A percentile compares a stretch with the other conserved stretches of the same genome.
Conservation (phyloP, 2,797 vertebrate species). For the Rhodeus uyekii region DNA sequence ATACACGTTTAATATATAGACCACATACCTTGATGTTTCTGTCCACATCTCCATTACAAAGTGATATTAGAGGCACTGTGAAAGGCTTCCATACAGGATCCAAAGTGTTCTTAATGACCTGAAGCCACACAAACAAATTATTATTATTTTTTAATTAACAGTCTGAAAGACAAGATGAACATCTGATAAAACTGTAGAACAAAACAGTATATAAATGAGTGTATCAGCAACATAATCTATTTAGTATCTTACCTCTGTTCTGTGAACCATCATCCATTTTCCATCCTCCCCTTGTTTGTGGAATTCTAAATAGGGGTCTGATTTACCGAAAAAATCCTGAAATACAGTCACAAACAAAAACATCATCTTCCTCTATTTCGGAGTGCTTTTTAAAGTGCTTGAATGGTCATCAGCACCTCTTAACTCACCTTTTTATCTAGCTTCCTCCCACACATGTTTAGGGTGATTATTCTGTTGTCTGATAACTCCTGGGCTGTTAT, state of each 20-base stretch:
- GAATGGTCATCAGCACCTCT: slow-evolving; percentile 1
- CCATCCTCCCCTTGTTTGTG: slow-evolving; percentile 92
- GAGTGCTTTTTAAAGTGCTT: slow-evolving; percentile 14
- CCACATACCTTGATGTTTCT: slow-evolving; percentile 88
- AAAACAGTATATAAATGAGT: not conserved
- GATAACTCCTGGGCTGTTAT: slow-evolving; percentile 96
- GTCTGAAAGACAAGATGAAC: not conserved
- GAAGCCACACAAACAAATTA: slow-evolving; percentile 27
- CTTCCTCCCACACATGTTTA: slow-evolving; percentile 92
- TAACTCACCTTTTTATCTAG: slow-evolving; percentile 94
- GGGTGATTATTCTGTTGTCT: slow-evolving; percentile 96
- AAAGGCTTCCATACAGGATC: slow-evolving; percentile 95
- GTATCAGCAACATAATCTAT: not conserved
- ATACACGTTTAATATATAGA: not conserved
- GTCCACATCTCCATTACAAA: slow-evolving; percentile 93
- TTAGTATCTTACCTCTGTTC: slow-evolving; percentile 73
- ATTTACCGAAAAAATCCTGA: slow-evolving; percentile 98
- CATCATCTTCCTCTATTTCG: not conserved
- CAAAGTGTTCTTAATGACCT: slow-evolving; percentile 98
- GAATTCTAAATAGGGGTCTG: slow-evolving; percentile 96
- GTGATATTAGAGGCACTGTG: slow-evolving; percentile 91
- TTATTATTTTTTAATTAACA: not conserved
- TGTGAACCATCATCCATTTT: slow-evolving; percentile 98
- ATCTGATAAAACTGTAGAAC: not conserved
- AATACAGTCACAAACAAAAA: slow-evolving; percentile 33